phyloP scores from a whole-genome alignment of 2,888 invertebrate genomes.

The Ornithoptera alexandrae region DNA sequence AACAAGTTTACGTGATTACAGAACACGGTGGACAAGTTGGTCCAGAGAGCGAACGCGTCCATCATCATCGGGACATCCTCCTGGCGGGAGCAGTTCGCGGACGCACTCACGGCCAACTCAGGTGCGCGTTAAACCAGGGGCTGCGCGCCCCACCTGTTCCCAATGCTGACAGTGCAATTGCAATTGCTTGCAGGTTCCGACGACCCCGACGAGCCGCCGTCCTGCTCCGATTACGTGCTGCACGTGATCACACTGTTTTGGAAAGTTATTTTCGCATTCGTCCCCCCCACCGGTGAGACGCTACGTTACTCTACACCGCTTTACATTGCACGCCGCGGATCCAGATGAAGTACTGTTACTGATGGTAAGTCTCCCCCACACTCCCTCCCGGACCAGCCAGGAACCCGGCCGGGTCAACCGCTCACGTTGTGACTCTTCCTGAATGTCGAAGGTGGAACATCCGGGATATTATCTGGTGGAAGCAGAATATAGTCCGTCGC shows the following conservation, averaged over 20 bases:
- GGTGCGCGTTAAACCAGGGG: conserved; percentile 69
- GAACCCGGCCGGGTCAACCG: too few relatives aligned
- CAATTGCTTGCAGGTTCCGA: conserved; percentile 43
- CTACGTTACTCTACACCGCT: neutral
- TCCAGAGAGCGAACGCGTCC: conserved; percentile 97
- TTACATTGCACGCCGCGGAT: too few relatives aligned
- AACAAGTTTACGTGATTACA: conserved; percentile 51
- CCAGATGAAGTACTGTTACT: too few relatives aligned
- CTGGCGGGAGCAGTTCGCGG: conserved; percentile 99
- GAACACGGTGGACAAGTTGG: conserved; percentile 98
- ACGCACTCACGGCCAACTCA: conserved; percentile 96
- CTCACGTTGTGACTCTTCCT: too few relatives aligned
- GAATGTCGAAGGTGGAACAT: too few relatives aligned
- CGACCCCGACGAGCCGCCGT: conserved; percentile 86
- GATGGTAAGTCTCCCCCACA: too few relatives aligned
- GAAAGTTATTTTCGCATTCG: conserved; percentile 98
- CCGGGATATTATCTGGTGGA: too few relatives aligned
- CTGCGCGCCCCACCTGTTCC: neutral
- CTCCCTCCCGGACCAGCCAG: too few relatives aligned
- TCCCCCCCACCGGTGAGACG: conserved; percentile 92
- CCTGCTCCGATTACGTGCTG: conserved; percentile 95
- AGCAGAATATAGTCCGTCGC: too few relatives aligned
- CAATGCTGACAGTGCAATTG: neutral
- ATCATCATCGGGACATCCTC: conserved; percentile 97
- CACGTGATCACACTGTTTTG: conserved; percentile 98